Evolutionary conservation across 2,888 invertebrate species (phyloP), one percentile per base, ranked within the genome.

Genomic region (Hyppa rectilinea): DNA sequence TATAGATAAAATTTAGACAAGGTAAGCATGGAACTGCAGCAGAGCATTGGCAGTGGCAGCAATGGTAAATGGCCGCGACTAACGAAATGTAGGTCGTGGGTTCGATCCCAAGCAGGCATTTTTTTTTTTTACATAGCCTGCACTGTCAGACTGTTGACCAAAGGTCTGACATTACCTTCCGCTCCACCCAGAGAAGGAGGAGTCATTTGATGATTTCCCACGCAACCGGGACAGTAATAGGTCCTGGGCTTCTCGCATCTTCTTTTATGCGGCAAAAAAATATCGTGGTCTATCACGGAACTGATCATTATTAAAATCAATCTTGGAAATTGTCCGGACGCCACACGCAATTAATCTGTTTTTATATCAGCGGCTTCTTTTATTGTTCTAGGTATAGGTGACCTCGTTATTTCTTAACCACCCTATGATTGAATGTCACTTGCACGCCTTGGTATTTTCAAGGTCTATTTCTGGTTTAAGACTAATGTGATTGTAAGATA

Each of bases 291-390:
- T 31, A 72, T 64, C 55, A 36, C 23, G 64, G 47, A 40, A 12
- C 40, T 47, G 55, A 73, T 64, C 20, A 20, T 29, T 1, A 64
- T 73, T 47, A 55, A 14, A 64, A 64, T 36, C 10, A 53, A 36
- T 73, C 64, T 43, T 73, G 2, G 29, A 36, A 61, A 38, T n/a
- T 3, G n/a, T 45, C 3, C 34, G 0, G 34, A 64, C 64, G 55
- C 74, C 74, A 64, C 71, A 64, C 53, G 71, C 56, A 38, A 45
- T 62, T 2, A 31, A 38, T 52, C 7, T 0, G n/a, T 72, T 62
- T 71, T 52, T 62, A 26, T n/a, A 45, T n/a, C 12, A 26, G 62
- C 70, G 70, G 62, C 23, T 52, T 23, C 36, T 38, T 62, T 45
- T 65, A 2, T 38, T 49, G 20, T 31, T 64, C 9, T n/a, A 12